Base-by-base conservation (phyloP, 2,797 vertebrate species). In the Erithacus rubecula region DNA sequence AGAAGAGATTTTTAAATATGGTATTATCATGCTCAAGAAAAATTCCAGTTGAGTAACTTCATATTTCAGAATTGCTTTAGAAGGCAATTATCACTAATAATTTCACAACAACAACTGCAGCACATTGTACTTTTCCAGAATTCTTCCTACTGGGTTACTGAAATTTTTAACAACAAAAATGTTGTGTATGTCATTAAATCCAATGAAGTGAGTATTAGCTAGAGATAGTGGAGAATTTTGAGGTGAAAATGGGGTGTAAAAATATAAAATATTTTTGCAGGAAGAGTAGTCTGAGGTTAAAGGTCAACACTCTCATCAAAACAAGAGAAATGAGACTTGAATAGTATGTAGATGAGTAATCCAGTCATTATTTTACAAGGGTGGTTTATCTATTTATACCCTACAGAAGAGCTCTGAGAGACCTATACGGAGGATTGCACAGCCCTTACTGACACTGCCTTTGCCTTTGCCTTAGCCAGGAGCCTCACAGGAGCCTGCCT, bases 341-440 rank as follows among this genome's bases (percentile, higher is more conserved):
- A 56, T 67, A 75, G n/a, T 32, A 41, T 0, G 0, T 21, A n/a
- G 20, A 23, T 51, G 32, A 74, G 20, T 55, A 67, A 62, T 55
- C 29, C 14, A 49, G 29, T 27, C 29, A 47, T 70, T 89, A 18
- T 34, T 76, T 87, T 59, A 13, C 62, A 59, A 51, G 64, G 5
- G 23, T 0, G 4, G 49, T 82, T 77, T 39, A 51, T 69, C 71
- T 60, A 46, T 76, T 87, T 68, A 51, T 67, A 26, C 10, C 6
- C 8, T 19, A 16, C 44, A 43, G 60, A 76, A 29, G 22, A 49
- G 23, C 32, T 90, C 37, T 5, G 3, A 44, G 65, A 83, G 7
- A 62, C 36, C 12, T 13, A 18, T 0, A 6, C 6, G 1, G 21
- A 26, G 32, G 23, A 58, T 8, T 26, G 19, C 51, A 11, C 22